phyloP scores from a whole-genome alignment of 2,113 vertebrate genomes.

The Colaptes auratus region DNA sequence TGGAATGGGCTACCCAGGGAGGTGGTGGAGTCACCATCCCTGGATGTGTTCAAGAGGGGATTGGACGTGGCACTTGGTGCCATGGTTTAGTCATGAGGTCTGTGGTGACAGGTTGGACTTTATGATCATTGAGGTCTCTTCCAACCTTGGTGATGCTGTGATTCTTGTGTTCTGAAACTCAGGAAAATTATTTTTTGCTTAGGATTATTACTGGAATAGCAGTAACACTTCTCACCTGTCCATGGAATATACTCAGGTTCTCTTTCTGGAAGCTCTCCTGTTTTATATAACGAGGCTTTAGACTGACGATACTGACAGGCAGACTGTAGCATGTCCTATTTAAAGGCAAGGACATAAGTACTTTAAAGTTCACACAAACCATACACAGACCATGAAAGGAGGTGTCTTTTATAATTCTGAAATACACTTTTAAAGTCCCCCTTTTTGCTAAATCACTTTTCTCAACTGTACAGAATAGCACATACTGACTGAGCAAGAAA shows the following conservation, averaged over 20 bases:
- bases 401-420: too few relatives aligned
- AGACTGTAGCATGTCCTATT: slow-evolving; percentile 91
- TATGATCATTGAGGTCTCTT: too few relatives aligned
- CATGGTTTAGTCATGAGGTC: too few relatives aligned
- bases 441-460: background rate
- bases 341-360: background rate
- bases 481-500: background rate
- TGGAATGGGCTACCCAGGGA: too few relatives aligned
- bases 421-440: background rate
- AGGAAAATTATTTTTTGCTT: background rate
- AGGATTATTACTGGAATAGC: background rate
- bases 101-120: too few relatives aligned
- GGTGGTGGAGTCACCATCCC: too few relatives aligned
- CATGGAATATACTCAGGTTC: slow-evolving; percentile 93
- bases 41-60: too few relatives aligned
- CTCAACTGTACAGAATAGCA: background rate
- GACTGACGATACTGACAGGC: slow-evolving; percentile 89
- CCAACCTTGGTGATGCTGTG: too few relatives aligned
- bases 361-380: background rate
- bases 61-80: too few relatives aligned
- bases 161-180: background rate
- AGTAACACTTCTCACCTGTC: slow-evolving; percentile 84
- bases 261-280: slow-evolving; percentile 72
- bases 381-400: background rate
- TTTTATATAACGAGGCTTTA: slow-evolving; percentile 84